A percentile compares a stretch with the other conserved stretches of the same genome.
These are phyloP conservation scores for Epistrophe eligans DNA, from an alignment of 2,888 invertebrate genomes.

Conservation along the genomic window DNA sequence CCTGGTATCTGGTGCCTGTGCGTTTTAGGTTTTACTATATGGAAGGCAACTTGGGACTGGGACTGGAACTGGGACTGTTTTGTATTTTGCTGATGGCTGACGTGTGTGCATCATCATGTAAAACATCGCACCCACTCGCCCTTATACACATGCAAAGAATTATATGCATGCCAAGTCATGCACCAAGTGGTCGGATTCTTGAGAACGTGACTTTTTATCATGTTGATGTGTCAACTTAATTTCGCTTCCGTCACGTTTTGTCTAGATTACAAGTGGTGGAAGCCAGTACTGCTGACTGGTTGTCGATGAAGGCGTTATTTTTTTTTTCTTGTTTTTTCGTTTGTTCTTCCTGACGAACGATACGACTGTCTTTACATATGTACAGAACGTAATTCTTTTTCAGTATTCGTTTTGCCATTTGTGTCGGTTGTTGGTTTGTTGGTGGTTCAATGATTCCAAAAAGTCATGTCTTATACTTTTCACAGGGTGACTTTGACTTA, in stretches of 20 bases:
- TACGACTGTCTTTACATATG: slow-evolving; percentile 6
- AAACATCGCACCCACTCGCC: slow-evolving; percentile 30
- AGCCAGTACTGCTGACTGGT: slow-evolving; percentile 66
- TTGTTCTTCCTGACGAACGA: slow-evolving; percentile 20
- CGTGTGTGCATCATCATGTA: slow-evolving; percentile 35
- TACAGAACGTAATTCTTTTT: not conserved
- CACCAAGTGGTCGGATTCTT: slow-evolving; percentile 73
- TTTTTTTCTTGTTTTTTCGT: slow-evolving; percentile 20
- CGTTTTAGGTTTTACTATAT: slow-evolving; percentile 9
- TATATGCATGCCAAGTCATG: slow-evolving; percentile 69
- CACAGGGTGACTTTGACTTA: not conserved
- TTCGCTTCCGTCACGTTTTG: slow-evolving; percentile 76
- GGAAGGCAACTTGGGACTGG: no score
- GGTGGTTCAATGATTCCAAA: slow-evolving; percentile 42
- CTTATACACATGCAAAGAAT: slow-evolving; percentile 19
- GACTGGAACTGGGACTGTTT: not conserved
- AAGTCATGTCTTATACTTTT: not conserved
- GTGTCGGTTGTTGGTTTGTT: slow-evolving; percentile 42
- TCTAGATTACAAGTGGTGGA: slow-evolving; percentile 74
- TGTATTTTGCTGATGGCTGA: slow-evolving; percentile 11
- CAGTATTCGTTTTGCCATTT: not conserved
- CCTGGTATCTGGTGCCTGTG: not conserved
- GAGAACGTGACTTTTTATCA: slow-evolving; percentile 75
- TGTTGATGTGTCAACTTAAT: slow-evolving; percentile 76
- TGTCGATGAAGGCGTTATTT: slow-evolving; percentile 63